Conservation (phyloP, 35 echinoderm and acorn worm genomes). For the Lytechinus pictus region DNA sequence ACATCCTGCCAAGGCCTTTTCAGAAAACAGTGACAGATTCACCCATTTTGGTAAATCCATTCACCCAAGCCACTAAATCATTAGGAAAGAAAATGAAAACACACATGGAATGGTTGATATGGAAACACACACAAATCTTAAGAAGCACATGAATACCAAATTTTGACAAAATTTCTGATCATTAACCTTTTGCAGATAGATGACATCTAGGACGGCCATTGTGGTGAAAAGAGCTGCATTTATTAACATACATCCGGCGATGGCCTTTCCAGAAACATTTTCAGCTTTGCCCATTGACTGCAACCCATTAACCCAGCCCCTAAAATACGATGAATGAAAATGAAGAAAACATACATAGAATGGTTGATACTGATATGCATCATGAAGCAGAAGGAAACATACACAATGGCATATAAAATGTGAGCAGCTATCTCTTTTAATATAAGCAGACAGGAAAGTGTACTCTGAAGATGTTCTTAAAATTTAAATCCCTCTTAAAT, state of each 20-base stretch:
- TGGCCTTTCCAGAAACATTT: constrained; percentile 10
- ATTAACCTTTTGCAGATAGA: constrained; percentile 65
- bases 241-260: constrained; percentile 70
- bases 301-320: constrained; percentile 74
- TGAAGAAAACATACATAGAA: not conserved
- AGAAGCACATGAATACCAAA: no score
- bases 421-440: no score
- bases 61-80: constrained; percentile 65
- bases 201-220: constrained; percentile 56
- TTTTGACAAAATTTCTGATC: not conserved
- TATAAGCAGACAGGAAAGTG: no score
- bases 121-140: not conserved
- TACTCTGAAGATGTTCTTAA: no score
- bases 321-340: not conserved
- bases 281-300: not conserved
- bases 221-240: constrained; percentile 62
- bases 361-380: not conserved
- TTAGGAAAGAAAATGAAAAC: not conserved
- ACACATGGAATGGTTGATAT: not conserved
- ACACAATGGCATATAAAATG: no score
- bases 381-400: no score
- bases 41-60: constrained; percentile 51
- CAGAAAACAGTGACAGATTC: not conserved
- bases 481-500: no score
- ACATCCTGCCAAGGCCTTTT: constrained; percentile 58